These are phyloP conservation scores for Scaptomyza pallida DNA, from an alignment of 1,140 invertebrate species.

Conservation along the genomic window DNA sequence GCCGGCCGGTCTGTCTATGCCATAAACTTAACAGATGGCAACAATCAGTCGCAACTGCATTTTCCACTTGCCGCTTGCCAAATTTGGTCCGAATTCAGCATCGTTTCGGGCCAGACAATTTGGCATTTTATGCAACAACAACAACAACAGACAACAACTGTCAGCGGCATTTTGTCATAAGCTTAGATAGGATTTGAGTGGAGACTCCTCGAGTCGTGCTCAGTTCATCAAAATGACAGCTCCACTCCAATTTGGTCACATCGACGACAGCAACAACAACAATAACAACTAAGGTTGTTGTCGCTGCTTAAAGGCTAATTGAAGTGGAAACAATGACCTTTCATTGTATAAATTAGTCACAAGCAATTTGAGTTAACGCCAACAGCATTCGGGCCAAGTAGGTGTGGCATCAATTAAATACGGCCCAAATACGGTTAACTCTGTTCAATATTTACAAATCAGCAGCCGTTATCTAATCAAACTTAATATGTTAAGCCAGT, in stretches of 20 bases:
- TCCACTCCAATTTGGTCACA: constrained; percentile 68
- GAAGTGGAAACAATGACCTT: constrained; percentile 81
- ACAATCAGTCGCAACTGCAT: constrained; percentile 44
- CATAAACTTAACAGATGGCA: constrained; percentile 57
- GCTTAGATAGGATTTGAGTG: constrained; percentile 51
- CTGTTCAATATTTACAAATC: constrained; percentile 16
- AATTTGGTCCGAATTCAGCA: constrained; percentile 59
- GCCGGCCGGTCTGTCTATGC: constrained; percentile 57
- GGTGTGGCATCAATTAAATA: constrained; percentile 37
- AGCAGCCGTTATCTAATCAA: not conserved
- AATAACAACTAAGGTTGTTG: constrained; percentile 11
- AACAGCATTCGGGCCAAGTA: constrained; percentile 46
- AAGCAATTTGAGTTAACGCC: constrained; percentile 58
- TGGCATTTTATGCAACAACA: constrained; percentile 74
- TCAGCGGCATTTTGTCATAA: constrained; percentile 58
- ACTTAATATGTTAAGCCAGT: no score
- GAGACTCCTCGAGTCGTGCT: constrained; percentile 39
- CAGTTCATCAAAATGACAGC: constrained; percentile 53
- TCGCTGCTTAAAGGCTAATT: constrained; percentile 64
- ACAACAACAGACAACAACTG: not conserved
- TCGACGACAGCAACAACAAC: constrained; percentile 11
- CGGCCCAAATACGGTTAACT: constrained; percentile 31
- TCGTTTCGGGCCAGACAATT: constrained; percentile 64
- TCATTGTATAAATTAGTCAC: constrained; percentile 75
- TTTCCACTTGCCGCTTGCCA: constrained; percentile 55